Conservation (phyloP, 2,888 invertebrate species). For the Dyspetes luteomarginatus region DNA sequence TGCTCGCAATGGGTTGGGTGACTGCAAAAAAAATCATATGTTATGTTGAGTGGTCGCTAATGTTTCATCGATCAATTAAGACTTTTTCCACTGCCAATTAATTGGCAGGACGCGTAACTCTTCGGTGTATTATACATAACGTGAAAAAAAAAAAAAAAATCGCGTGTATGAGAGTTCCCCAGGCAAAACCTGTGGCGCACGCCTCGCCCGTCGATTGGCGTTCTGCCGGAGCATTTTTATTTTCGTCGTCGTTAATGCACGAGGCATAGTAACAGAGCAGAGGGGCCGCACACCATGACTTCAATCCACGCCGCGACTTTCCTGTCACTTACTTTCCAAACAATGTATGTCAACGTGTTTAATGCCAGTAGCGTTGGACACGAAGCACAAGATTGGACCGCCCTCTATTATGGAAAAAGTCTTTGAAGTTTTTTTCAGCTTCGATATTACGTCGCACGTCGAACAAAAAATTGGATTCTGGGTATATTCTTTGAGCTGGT, state of each 20-base stretch:
- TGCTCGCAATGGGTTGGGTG: not conserved
- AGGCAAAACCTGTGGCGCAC: not conserved
- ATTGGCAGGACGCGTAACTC: slow-evolving; percentile 48
- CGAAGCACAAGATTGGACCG: not conserved
- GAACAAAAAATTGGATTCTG: not conserved
- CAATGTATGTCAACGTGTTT: slow-evolving; percentile 63
- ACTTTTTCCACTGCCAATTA: slow-evolving; percentile 28
- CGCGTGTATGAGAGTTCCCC: slow-evolving; percentile 1
- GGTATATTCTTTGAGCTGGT: slow-evolving; percentile 3
- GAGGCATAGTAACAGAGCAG: slow-evolving; percentile 9
- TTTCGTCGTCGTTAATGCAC: slow-evolving; percentile 55
- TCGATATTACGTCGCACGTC: not conserved
- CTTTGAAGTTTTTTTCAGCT: slow-evolving; percentile 48
- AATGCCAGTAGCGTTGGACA: slow-evolving; percentile 13
- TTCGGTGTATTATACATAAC: slow-evolving; percentile 15
- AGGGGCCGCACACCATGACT: slow-evolving; percentile 2
- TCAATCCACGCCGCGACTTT: slow-evolving; percentile 50
- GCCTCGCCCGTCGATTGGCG: slow-evolving; percentile 53
- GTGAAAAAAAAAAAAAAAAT: too few species aligned
- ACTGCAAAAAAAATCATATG: not conserved
- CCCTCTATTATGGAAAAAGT: not conserved
- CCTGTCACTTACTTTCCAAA: slow-evolving; percentile 57
- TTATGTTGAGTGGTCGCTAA: not conserved
- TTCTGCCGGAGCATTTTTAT: slow-evolving; percentile 62
- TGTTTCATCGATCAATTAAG: slow-evolving; percentile 52